phyloP scores from a whole-genome alignment of 2,797 vertebrate genomes.

The Acanthopagrus latus region DNA sequence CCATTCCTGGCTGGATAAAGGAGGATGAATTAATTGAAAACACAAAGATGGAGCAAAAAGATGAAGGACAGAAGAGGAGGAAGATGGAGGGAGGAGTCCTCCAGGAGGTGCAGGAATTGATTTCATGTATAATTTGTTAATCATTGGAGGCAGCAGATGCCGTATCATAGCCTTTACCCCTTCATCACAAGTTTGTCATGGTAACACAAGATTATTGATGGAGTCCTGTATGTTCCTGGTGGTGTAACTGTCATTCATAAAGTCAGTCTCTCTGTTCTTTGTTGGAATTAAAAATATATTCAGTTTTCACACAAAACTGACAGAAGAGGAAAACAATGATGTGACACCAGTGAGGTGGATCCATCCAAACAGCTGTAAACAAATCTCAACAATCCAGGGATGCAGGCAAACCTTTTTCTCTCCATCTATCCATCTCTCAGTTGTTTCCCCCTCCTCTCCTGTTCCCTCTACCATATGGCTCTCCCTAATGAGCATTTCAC shows the following conservation, averaged over 20 bases:
- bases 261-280: not conserved
- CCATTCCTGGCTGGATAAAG: constrained; percentile 8
- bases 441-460: not conserved
- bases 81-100: constrained; percentile 80
- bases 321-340: constrained; percentile 10
- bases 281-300: constrained; percentile 24
- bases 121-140: constrained; percentile 95
- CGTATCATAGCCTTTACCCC: constrained; percentile 61
- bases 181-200: constrained; percentile 18
- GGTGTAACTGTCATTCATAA: constrained; percentile 15
- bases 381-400: constrained; percentile 34
- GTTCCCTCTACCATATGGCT: constrained; percentile 75
- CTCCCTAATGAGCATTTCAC: constrained; percentile 75
- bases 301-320: constrained; percentile 4
- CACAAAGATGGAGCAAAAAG: constrained; percentile 2
- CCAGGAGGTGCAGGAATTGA: constrained; percentile 90
- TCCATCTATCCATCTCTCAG: constrained; percentile 27
- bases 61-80: not conserved
- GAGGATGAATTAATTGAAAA: constrained; percentile 27
- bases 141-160: constrained; percentile 90
- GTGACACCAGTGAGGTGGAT: constrained; percentile 20
- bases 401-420: constrained; percentile 40
- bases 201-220: constrained; percentile 3
- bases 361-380: constrained; percentile 31
- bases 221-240: not conserved